Conservation (phyloP, 2,797 vertebrate species). For the Pachyuromys duprasi region DNA sequence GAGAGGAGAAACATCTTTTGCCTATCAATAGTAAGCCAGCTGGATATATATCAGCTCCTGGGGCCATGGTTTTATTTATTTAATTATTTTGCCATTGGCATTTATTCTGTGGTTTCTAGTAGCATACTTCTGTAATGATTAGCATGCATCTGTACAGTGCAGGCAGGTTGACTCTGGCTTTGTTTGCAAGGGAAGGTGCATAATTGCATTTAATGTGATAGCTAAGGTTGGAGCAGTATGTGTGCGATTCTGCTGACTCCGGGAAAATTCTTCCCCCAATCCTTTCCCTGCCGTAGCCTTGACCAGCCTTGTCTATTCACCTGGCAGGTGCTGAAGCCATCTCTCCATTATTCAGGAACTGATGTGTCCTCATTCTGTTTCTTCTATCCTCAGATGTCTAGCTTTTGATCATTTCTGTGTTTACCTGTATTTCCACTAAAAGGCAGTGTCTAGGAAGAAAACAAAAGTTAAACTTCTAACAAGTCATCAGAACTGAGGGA, state of each 20-base stretch:
- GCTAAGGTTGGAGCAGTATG: neutral
- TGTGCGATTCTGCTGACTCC: neutral
- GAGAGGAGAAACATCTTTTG: neutral
- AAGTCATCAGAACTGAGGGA: neutral
- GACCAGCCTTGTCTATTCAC: neutral
- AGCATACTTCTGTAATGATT: neutral
- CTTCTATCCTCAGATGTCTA: constrained; percentile 55
- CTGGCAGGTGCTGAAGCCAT: neutral
- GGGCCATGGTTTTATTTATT: constrained; percentile 42
- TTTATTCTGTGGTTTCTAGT: constrained; percentile 29
- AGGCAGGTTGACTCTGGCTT: neutral
- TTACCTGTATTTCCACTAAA: neutral
- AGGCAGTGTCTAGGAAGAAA: neutral
- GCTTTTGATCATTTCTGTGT: constrained; percentile 52
- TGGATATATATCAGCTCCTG: neutral
- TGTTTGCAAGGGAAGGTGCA: neutral
- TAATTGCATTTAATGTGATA: neutral
- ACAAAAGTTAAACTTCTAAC: constrained; percentile 33
- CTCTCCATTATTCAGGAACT: neutral
- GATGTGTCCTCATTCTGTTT: constrained; percentile 17
- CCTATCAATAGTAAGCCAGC: neutral
- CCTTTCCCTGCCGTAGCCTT: neutral
- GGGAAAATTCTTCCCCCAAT: neutral
- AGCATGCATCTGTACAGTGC: constrained; percentile 1
- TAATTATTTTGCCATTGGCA: constrained; percentile 10